Conservation (phyloP, 2,113 vertebrate species). For the Malurus cyaneus region DNA sequence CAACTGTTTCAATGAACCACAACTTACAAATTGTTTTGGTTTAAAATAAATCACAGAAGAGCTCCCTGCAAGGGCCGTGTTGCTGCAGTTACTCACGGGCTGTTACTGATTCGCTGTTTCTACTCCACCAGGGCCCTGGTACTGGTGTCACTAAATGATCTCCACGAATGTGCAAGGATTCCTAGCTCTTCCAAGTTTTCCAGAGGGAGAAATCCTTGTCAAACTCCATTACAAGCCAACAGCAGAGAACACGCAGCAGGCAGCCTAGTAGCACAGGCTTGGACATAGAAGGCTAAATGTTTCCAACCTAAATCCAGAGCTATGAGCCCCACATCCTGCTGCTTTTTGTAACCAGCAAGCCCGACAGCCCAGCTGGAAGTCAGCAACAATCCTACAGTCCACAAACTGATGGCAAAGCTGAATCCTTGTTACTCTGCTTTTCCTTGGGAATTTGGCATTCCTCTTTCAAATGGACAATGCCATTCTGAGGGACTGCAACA, state of each 20-base stretch:
- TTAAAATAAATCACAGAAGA: not conserved
- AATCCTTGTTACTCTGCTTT: not conserved
- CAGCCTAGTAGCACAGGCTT: not conserved
- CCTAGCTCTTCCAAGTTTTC: not conserved
- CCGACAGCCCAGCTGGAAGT: not conserved
- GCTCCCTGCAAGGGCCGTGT: not conserved
- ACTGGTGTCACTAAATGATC: not conserved
- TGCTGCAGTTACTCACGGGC: not conserved
- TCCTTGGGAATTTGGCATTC: not conserved
- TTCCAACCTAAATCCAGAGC: not conserved
- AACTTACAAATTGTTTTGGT: not conserved
- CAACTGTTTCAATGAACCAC: not conserved
- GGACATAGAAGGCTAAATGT: not conserved
- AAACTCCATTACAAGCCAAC: not conserved
- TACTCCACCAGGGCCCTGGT: not conserved
- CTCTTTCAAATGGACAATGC: not conserved
- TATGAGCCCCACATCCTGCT: not conserved
- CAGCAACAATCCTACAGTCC: rapidly evolving
- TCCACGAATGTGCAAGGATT: not conserved
- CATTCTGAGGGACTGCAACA: not conserved
- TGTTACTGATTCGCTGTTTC: not conserved
- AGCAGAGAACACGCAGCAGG: not conserved
- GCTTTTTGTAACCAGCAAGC: not conserved
- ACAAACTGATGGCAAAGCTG: not conserved
- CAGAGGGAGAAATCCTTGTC: conserved; percentile 37